Base-by-base conservation (phyloP, 53 echinoderm and acorn worm species). In the Pentamera pediparva region DNA sequence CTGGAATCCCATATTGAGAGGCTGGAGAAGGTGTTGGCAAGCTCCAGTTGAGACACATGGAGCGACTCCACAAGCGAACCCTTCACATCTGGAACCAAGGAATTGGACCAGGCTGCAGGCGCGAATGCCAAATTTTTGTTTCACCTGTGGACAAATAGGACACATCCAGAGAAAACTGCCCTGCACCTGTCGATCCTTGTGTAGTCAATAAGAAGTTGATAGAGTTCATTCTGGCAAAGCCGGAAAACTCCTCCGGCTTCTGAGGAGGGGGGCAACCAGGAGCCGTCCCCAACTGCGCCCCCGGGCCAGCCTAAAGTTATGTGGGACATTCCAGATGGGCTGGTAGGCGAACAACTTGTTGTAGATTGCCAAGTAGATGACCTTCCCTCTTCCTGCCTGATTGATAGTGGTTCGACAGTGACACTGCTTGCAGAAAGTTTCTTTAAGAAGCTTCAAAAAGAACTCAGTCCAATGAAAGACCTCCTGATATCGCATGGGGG, bases 361-460 rank as follows among this genome's bases (percentile, higher is more conserved):
- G 37, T 32, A 3, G 34, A 30, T 18, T 86, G 87, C 52, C 78
- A 31, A 18, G 64, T 86, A 18, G 82, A 86, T 79, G 79, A 82
- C 2, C 8, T 27, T 3, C 26, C n/a, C 5, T 21, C 77, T 1
- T 17, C 31, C 18, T 77, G 74, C 25, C 69, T 86, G 5, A 59
- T 86, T 6, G 87, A 86, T 41, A 81, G 81, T 45, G 81, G 86
- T 0, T 86, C 86, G 0, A 77, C 73, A 34, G 87, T 87, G 5
- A 86, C 82, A 32, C 58, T 75, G 19, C 32, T 75, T 4, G n/a
- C 75, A 17, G 33, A 63, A 50, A 64, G 64, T 27, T 58, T 78
- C 24, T 78, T 61, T 36, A 52, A 52, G 37, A 78, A 62, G 24
- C 63, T 67, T 24, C 36, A 27, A 5, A 39, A 65, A 35, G 65